These are phyloP conservation scores for Delia radicum DNA, from an alignment of 1,140 invertebrate genomes.

Conservation along the genomic window DNA sequence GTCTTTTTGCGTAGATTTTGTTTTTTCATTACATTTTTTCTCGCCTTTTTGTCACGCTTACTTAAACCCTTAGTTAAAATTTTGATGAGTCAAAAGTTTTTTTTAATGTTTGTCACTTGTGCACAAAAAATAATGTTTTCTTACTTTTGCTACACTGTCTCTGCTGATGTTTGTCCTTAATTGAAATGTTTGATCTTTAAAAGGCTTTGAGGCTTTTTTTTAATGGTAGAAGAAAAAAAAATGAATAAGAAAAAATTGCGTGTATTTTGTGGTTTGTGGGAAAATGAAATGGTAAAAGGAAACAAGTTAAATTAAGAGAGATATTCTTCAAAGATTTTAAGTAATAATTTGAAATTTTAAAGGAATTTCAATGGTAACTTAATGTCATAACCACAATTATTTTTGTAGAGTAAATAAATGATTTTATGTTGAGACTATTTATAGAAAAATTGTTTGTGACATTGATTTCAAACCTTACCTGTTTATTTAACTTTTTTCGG, in stretches of 20 bases:
- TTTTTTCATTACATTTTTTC: not conserved
- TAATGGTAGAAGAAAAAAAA: not conserved
- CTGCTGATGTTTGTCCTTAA: not conserved
- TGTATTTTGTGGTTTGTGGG: not conserved
- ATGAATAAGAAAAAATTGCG: not conserved
- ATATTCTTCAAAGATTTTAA: too few species aligned
- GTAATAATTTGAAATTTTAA: too few species aligned
- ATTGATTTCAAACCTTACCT: too few species aligned
- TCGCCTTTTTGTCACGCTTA: not conserved
- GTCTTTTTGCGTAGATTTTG: too few species aligned
- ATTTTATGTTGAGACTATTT: too few species aligned
- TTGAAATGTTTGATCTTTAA: slow-evolving; percentile 5
- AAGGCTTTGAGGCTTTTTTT: slow-evolving; percentile 1
- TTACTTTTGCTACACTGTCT: not conserved
- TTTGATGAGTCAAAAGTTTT: not conserved
- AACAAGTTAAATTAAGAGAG: too few species aligned
- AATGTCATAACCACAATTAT: too few species aligned
- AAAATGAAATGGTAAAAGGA: too few species aligned
- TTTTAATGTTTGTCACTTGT: not conserved
- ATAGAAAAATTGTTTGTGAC: too few species aligned
- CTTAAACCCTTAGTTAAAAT: not conserved
- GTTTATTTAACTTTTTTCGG: too few species aligned
- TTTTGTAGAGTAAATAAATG: too few species aligned
- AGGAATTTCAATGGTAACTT: too few species aligned
- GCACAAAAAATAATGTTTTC: not conserved